phyloP scores from a whole-genome alignment of 2,113 vertebrate species.

The Otus sunia region DNA sequence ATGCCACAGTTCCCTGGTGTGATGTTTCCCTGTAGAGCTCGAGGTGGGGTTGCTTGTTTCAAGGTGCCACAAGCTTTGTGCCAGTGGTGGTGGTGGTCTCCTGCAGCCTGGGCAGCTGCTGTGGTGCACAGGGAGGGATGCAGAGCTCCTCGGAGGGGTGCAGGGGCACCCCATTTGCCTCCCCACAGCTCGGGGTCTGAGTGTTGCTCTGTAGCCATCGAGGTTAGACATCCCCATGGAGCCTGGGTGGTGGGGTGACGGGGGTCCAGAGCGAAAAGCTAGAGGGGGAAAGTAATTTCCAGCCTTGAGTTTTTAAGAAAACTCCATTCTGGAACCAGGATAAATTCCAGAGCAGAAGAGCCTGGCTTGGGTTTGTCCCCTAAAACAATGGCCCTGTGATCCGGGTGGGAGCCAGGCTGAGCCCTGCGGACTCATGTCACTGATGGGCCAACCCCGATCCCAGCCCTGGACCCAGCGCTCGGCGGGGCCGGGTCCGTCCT shows the following conservation, averaged over 20 bases:
- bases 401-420: neutral
- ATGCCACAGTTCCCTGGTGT: neutral
- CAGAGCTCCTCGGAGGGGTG: neutral
- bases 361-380: neutral
- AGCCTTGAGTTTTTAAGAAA: neutral
- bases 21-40: neutral
- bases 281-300: neutral
- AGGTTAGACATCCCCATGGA: neutral
- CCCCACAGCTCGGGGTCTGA: accelerated
- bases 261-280: neutral
- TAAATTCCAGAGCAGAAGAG: neutral
- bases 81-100: neutral
- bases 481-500: accelerated
- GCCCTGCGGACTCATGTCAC: neutral
- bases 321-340: neutral
- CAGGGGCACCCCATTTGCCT: neutral
- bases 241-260: neutral
- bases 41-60: neutral
- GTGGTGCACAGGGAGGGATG: neutral
- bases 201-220: neutral
- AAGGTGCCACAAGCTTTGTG: neutral
- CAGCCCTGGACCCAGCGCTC: accelerated
- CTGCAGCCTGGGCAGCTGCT: neutral
- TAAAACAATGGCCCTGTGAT: neutral
- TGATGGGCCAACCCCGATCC: neutral